These are phyloP conservation scores for Craterocephalus amniculus DNA, from an alignment of 2,797 vertebrate species.

Conservation along the genomic window DNA sequence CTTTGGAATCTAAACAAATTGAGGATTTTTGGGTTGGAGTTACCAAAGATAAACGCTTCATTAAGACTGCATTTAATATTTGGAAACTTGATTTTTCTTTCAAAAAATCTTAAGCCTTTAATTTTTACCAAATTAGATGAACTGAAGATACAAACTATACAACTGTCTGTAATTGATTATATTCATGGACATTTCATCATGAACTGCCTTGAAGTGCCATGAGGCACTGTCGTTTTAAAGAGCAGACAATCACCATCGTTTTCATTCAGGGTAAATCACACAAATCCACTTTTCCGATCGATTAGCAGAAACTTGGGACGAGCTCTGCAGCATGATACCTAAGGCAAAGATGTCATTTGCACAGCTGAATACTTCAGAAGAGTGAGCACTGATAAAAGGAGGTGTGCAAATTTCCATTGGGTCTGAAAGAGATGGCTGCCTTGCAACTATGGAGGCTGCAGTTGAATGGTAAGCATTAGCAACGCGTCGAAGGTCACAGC, in stretches of 20 bases:
- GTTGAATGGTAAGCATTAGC: conserved; percentile 24
- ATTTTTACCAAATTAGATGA: not conserved
- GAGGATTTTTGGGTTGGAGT: not conserved
- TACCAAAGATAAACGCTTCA: not conserved
- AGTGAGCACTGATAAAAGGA: conserved; percentile 28
- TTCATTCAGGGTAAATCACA: conserved; percentile 21
- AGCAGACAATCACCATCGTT: not conserved
- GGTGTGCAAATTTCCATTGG: conserved; percentile 23
- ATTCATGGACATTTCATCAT: not conserved
- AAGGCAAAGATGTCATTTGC: conserved; percentile 22
- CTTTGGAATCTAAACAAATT: conserved; percentile 5
- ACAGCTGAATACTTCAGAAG: conserved; percentile 25
- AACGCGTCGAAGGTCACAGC: conserved; percentile 16
- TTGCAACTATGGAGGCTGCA: conserved; percentile 3
- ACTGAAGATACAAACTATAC: too few relatives aligned
- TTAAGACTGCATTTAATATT: not conserved
- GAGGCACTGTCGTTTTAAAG: not conserved
- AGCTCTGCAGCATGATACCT: conserved; percentile 14
- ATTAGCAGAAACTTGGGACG: not conserved
- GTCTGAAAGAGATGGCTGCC: conserved; percentile 32
- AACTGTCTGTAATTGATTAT: too few relatives aligned
- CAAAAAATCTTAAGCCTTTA: not conserved
- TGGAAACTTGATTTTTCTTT: not conserved
- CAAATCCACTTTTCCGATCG: not conserved
- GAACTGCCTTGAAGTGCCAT: conserved; percentile 16